A percentile compares a stretch with the other conserved stretches of the same genome.
Conservation (phyloP, 2,113 vertebrate genomes). For the Rhinichthys klamathensis region DNA sequence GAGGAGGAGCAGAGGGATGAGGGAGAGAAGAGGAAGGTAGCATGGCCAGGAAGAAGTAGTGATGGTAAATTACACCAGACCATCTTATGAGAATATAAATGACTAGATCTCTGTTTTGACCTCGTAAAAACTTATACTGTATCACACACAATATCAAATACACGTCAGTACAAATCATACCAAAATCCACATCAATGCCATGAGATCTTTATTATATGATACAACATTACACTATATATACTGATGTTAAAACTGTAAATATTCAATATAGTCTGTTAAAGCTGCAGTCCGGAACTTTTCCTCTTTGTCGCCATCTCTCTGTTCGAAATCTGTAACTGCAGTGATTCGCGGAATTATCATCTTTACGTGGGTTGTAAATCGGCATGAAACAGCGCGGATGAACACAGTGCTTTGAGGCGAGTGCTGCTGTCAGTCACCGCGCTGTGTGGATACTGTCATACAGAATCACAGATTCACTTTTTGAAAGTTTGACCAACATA, state of each 20-base stretch:
- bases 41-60: background rate
- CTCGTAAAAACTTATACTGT: background rate
- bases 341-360: too few relatives aligned
- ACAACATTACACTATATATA: background rate
- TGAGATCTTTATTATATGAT: background rate
- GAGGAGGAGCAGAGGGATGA: background rate
- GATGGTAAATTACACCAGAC: background rate
- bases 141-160: background rate
- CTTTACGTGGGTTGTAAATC: too few relatives aligned
- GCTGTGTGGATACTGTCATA: too few relatives aligned
- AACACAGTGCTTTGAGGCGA: too few relatives aligned
- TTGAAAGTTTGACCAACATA: too few relatives aligned
- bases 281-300: too few relatives aligned
- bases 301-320: too few relatives aligned
- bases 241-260: background rate
- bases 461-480: too few relatives aligned
- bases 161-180: background rate
- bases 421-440: too few relatives aligned
- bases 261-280: background rate
- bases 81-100: background rate
- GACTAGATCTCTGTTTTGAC: background rate
- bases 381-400: too few relatives aligned
- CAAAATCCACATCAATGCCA: background rate
- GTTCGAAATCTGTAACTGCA: too few relatives aligned
- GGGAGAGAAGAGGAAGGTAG: background rate